Percentiles rank a stretch among this genome's conserved stretches.
phyloP scores from a whole-genome alignment of 2,888 invertebrate species.

The Argyra leucocephala region DNA sequence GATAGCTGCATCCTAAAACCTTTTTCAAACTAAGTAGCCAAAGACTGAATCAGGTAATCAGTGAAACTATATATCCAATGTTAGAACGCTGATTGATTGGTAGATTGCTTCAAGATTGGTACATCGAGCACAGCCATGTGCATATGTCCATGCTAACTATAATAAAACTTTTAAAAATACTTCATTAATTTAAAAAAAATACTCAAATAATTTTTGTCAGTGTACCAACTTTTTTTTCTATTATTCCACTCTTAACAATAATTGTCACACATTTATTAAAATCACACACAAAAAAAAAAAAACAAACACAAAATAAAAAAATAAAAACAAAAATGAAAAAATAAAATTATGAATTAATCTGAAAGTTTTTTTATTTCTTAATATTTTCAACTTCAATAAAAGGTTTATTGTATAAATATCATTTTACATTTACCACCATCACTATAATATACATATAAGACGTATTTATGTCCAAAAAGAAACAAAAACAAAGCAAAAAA shows the following conservation, averaged over 20 bases:
- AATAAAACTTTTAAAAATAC: no score
- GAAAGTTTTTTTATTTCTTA: not conserved
- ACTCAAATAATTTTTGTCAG: not conserved
- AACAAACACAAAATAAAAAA: not conserved
- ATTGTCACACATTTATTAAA: not conserved
- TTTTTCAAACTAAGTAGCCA: no score
- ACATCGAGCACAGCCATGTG: no score
- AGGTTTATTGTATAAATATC: not conserved
- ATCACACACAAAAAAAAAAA: not conserved
- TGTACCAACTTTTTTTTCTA: not conserved
- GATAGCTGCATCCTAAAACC: no score
- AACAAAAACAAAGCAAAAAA: not conserved
- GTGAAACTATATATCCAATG: no score
- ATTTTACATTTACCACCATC: no score
- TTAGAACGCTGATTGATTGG: no score
- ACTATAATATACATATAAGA: no score
- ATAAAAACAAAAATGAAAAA: not conserved
- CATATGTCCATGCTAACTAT: no score
- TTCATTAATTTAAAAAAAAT: no score
- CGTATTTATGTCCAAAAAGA: not conserved
- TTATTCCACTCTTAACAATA: slow-evolving; percentile 2
- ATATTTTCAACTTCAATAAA: not conserved
- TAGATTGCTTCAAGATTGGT: no score
- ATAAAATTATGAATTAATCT: slow-evolving; percentile 1
- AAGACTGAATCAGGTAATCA: no score